Evolutionary conservation across 2,113 vertebrate genomes (phyloP).

Genomic region (Trichomycterus rosablanca): DNA sequence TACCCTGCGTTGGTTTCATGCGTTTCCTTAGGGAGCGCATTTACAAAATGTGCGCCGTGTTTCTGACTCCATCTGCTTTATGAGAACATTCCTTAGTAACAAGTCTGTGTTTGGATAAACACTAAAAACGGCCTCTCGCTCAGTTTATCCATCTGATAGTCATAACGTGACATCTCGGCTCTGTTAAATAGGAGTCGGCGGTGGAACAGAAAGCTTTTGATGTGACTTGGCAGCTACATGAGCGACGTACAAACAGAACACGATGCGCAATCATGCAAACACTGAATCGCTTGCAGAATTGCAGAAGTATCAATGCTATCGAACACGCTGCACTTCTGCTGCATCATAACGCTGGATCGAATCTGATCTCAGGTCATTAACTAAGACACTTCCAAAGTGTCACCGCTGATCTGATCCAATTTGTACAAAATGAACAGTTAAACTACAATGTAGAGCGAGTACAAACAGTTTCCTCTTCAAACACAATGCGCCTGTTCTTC

Average conservation of each 20-base stretch:
- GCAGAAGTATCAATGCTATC: background rate
- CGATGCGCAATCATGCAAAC: background rate
- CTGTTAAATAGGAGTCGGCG: background rate
- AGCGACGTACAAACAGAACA: constrained; percentile 14
- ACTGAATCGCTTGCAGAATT: background rate
- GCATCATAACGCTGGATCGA: background rate
- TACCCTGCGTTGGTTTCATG: constrained; percentile 44
- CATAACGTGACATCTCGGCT: constrained; percentile 14
- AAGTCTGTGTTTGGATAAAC: constrained; percentile 57
- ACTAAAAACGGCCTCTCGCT: constrained; percentile 23
- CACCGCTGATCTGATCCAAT: background rate
- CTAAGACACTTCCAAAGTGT: constrained; percentile 5
- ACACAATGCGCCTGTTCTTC: constrained; percentile 23
- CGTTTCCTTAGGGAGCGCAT: constrained; percentile 48
- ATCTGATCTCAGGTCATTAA: background rate
- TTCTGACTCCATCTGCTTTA: constrained; percentile 48
- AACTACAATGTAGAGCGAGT: constrained; percentile 24
- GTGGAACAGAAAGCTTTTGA: constrained; percentile 3
- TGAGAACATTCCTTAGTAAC: constrained; percentile 40
- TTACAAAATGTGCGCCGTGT: constrained; percentile 53
- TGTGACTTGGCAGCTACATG: constrained; percentile 18
- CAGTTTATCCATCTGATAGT: background rate
- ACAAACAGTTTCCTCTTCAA: constrained; percentile 18
- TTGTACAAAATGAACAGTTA: constrained; percentile 11
- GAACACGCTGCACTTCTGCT: background rate